Conservation (phyloP, 1,140 invertebrate genomes). For the Pentalonia nigronervosa region DNA sequence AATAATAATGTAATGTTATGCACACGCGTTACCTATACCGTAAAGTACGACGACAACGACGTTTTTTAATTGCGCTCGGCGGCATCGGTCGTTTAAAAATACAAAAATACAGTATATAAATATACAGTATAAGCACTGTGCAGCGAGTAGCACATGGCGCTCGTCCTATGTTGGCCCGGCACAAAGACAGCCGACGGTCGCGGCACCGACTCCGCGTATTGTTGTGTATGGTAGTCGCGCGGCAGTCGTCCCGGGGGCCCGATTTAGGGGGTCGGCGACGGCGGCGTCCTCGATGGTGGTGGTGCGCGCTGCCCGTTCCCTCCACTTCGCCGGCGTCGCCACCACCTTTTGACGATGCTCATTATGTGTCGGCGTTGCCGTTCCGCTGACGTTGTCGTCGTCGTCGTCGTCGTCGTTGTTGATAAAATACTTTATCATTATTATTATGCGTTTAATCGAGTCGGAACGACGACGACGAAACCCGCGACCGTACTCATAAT, state of each 20-base stretch:
- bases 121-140: background rate
- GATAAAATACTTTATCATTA: too few species aligned
- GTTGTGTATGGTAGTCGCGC: constrained; percentile 8
- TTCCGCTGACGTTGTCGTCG: background rate
- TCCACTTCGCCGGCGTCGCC: background rate
- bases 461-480: background rate
- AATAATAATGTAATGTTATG: background rate
- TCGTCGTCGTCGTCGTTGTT: background rate
- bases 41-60: background rate
- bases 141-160: constrained; percentile 3
- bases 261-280: constrained; percentile 47
- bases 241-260: constrained; percentile 59
- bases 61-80: background rate
- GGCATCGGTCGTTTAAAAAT: constrained; percentile 27
- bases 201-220: constrained; percentile 21
- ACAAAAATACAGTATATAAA: background rate
- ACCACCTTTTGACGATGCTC: background rate
- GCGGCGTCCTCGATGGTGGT: background rate
- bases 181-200: constrained; percentile 41
- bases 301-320: background rate
- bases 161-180: background rate
- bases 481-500: background rate
- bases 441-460: constrained; percentile 23
- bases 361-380: constrained; percentile 52
- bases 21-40: background rate